Evolutionary conservation across 2,888 invertebrate species (phyloP).

Genomic region (Latrodectus elegans): DNA sequence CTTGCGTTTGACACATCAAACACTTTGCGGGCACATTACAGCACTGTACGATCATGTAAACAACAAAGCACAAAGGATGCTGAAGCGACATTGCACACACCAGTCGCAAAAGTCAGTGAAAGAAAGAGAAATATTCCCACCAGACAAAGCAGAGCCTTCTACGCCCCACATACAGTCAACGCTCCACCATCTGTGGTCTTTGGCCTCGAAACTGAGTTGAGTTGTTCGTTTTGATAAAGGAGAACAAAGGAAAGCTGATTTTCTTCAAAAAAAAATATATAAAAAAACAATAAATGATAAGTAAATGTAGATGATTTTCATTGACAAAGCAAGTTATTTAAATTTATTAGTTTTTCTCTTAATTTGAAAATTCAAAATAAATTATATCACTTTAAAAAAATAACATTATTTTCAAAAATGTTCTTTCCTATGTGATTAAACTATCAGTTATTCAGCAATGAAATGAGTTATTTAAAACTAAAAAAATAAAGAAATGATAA

Average conservation of each 20-base stretch:
- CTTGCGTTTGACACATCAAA: not conserved
- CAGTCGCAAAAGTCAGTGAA: conserved; percentile 17
- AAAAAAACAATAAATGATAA: no score
- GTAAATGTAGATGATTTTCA: no score
- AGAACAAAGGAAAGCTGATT: conserved; percentile 14
- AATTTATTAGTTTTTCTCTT: no score
- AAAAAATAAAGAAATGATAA: no score
- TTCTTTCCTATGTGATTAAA: no score
- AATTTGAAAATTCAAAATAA: no score
- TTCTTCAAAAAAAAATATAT: not conserved
- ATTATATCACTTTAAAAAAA: no score
- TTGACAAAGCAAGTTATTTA: no score
- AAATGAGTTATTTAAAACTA: no score
- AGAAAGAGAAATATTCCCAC: not conserved
- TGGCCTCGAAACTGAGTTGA: conserved; percentile 49
- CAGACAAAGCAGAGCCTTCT: conserved; percentile 18
- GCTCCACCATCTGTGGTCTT: conserved; percentile 64
- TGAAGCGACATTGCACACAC: conserved; percentile 32
- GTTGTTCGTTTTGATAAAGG: conserved; percentile 23
- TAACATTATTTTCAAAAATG: no score
- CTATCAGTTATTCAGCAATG: no score
- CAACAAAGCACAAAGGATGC: conserved; percentile 20
- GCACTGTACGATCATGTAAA: not conserved
- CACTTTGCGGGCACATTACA: not conserved
- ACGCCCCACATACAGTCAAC: conserved; percentile 66